Conservation (phyloP, 2,113 vertebrate species). For the Phalacrocorax pelagicus region DNA sequence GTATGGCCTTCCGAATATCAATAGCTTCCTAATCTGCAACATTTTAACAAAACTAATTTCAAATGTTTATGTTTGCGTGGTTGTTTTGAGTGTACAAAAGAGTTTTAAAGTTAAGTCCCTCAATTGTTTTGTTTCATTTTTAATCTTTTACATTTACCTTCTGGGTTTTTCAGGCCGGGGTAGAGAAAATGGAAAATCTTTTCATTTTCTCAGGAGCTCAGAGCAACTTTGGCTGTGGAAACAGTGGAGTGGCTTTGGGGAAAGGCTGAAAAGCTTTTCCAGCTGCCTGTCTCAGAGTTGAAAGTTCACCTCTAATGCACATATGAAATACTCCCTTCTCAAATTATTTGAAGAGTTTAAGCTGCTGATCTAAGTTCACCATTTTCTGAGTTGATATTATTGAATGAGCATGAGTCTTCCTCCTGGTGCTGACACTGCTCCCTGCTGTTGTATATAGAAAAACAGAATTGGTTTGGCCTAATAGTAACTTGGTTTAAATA, state of each 20-base stretch:
- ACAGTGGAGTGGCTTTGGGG: not conserved
- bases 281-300: not conserved
- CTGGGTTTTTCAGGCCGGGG: not conserved
- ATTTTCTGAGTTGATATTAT: not conserved
- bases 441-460: not conserved
- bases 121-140: not conserved
- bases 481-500: not conserved
- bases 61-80: not conserved
- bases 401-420: not conserved
- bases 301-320: not conserved
- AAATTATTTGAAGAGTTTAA: not conserved
- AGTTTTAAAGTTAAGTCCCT: not conserved
- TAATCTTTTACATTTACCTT: not conserved
- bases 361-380: not conserved
- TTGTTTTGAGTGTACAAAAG: not conserved
- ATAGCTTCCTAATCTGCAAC: not conserved
- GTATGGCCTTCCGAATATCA: not conserved
- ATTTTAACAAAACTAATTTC: not conserved
- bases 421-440: not conserved
- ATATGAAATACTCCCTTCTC: not conserved
- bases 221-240: not conserved
- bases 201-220: fast-evolving
- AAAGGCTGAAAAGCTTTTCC: not conserved
- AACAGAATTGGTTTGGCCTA: not conserved
- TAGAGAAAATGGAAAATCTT: not conserved